Evolutionary conservation across 2,888 invertebrate species (phyloP).

Genomic region (Tanypteryx hageni): DNA sequence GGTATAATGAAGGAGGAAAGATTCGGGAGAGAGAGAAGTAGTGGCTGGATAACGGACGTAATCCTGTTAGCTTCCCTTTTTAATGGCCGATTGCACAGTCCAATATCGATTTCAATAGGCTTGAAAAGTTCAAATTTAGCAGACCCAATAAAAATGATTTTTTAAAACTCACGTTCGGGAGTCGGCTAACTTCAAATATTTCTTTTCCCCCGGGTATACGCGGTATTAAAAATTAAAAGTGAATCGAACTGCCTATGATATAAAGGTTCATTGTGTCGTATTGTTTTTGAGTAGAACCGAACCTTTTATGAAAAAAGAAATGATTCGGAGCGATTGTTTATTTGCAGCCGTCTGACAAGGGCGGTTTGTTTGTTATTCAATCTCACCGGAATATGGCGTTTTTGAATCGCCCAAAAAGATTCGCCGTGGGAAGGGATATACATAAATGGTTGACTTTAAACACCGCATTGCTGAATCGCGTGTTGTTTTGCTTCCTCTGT

Average conservation of each 20-base stretch:
- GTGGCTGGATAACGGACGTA: background rate
- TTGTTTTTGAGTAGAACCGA: too few relatives aligned
- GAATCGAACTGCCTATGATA: background rate
- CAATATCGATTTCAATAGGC: background rate
- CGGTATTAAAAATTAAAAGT: background rate
- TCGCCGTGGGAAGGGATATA: background rate
- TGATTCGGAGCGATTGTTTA: background rate
- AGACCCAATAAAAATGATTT: background rate
- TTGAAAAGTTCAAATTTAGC: background rate
- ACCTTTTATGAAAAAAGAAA: background rate
- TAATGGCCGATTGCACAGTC: background rate
- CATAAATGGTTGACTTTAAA: background rate
- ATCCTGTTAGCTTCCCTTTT: conserved; percentile 23
- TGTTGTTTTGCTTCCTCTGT: background rate
- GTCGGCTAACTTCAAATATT: background rate
- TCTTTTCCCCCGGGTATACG: background rate
- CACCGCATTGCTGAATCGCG: background rate
- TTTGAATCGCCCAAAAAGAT: background rate
- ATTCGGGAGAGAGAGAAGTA: background rate
- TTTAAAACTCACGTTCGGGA: background rate
- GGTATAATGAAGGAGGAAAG: background rate
- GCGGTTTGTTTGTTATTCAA: conserved; percentile 21
- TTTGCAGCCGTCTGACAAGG: conserved; percentile 29
- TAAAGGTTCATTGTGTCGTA: too few relatives aligned
- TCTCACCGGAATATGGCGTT: conserved; percentile 15